Evolutionary conservation across 2,113 vertebrate genomes (phyloP).

Genomic region (Epinephelus fuscoguttatus): DNA sequence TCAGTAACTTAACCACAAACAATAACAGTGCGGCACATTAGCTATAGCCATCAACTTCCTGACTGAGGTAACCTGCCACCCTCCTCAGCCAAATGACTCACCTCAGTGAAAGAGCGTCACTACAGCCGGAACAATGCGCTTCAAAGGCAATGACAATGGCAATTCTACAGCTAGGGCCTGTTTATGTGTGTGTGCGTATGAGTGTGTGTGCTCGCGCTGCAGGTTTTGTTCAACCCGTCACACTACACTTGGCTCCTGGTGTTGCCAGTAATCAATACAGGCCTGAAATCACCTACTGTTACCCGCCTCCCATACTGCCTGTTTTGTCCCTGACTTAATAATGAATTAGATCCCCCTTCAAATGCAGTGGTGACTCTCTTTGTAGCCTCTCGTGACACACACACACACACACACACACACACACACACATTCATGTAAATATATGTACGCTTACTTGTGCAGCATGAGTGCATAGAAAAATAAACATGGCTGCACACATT

Average conservation of each 20-base stretch:
- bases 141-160: conserved; percentile 59
- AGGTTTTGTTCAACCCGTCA: conserved; percentile 91
- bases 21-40: conserved; percentile 44
- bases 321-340: conserved; percentile 99
- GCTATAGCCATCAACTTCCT: conserved; percentile 48
- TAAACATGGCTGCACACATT: background rate
- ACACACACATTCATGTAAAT: conserved; percentile 27
- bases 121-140: conserved; percentile 53
- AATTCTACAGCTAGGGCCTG: conserved; percentile 38
- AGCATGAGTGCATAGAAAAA: background rate
- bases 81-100: conserved; percentile 69
- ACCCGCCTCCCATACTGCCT: conserved; percentile 93
- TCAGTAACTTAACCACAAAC: conserved; percentile 44
- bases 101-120: conserved; percentile 64
- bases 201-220: conserved; percentile 66
- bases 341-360: conserved; percentile 88
- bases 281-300: conserved; percentile 95
- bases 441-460: background rate
- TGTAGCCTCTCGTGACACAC: conserved; percentile 66
- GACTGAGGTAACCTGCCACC: conserved; percentile 60
- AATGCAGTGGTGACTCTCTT: conserved; percentile 71
- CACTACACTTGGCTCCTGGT: conserved; percentile 95
- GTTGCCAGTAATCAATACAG: conserved; percentile 98
- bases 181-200: conserved; percentile 48
- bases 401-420: conserved; percentile 17